Evolutionary conservation across 2,888 invertebrate species (phyloP).

Genomic region (Oscheius sp.): DNA sequence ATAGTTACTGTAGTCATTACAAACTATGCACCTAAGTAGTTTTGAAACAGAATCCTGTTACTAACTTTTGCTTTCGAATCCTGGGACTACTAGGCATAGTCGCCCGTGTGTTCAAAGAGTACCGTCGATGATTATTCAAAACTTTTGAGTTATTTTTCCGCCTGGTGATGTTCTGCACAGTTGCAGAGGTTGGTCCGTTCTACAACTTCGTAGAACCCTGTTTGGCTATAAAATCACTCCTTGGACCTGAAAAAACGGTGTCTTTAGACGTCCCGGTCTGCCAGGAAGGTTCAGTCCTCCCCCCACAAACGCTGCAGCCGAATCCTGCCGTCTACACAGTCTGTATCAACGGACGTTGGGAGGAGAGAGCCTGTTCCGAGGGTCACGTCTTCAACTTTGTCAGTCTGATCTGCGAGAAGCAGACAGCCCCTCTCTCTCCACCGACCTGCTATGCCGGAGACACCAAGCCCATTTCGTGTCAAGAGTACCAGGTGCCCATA

Average conservation of each 20-base stretch:
- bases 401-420: not conserved
- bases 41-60: no score
- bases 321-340: conserved; percentile 8
- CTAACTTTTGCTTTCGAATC: no score
- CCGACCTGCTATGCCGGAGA: conserved; percentile 31
- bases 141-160: no score
- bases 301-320: not conserved
- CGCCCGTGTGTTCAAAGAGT: no score
- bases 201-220: no score
- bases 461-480: not conserved
- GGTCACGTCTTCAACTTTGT: conserved; percentile 25
- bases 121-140: no score
- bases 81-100: no score
- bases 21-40: no score
- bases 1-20: no score
- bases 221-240: no score
- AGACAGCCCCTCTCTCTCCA: conserved; percentile 18
- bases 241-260: not conserved
- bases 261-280: conserved; percentile 30
- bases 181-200: no score
- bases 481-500: conserved; percentile 17
- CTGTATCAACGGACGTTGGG: conserved; percentile 34
- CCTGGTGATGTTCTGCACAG: no score
- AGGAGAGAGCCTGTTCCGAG: conserved; percentile 15
- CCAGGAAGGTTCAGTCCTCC: conserved; percentile 11